phyloP scores from a whole-genome alignment of 1,140 invertebrate species.

The Frieseomelitta varia region DNA sequence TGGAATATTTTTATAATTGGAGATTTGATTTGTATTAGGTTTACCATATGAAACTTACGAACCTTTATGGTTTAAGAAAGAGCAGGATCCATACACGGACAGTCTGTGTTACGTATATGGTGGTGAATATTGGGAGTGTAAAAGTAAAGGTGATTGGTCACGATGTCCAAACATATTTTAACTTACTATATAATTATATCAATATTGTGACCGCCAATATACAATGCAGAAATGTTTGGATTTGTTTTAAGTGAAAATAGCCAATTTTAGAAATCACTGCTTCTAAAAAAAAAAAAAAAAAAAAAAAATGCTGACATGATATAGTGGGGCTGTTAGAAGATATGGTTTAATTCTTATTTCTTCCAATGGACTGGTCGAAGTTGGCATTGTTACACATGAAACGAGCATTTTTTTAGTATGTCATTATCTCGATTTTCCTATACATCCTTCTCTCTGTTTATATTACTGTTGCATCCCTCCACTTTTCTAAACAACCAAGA shows the following conservation, averaged over 20 bases:
- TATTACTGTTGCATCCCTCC: slow-evolving; percentile 16
- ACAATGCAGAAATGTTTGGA: slow-evolving; percentile 60
- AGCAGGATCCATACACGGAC: slow-evolving; percentile 90
- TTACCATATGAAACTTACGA: slow-evolving; percentile 89
- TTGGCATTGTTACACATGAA: slow-evolving; percentile 54
- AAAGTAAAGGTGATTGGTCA: slow-evolving; percentile 94
- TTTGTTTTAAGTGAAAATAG: slow-evolving; percentile 62
- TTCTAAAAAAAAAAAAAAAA: slow-evolving; percentile 42
- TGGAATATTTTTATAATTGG: background rate
- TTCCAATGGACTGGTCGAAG: slow-evolving; percentile 58
- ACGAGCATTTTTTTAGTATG: slow-evolving; percentile 49
- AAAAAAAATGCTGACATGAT: slow-evolving; percentile 47
- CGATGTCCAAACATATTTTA: slow-evolving; percentile 97
- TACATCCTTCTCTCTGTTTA: slow-evolving; percentile 31
- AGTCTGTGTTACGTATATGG: slow-evolving; percentile 93
- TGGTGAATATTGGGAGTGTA: slow-evolving; percentile 96
- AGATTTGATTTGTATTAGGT: slow-evolving; percentile 81
- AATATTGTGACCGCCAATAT: slow-evolving; percentile 61
- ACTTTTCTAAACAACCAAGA: slow-evolving; percentile 45
- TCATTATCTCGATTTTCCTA: slow-evolving; percentile 42
- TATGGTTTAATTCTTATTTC: slow-evolving; percentile 34
- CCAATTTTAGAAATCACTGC: slow-evolving; percentile 57
- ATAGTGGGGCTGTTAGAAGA: slow-evolving; percentile 1
- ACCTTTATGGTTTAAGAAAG: slow-evolving; percentile 95
- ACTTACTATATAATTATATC: slow-evolving; percentile 65